Base-by-base conservation (phyloP, 2,888 invertebrate genomes). In the Unio pictorum region DNA sequence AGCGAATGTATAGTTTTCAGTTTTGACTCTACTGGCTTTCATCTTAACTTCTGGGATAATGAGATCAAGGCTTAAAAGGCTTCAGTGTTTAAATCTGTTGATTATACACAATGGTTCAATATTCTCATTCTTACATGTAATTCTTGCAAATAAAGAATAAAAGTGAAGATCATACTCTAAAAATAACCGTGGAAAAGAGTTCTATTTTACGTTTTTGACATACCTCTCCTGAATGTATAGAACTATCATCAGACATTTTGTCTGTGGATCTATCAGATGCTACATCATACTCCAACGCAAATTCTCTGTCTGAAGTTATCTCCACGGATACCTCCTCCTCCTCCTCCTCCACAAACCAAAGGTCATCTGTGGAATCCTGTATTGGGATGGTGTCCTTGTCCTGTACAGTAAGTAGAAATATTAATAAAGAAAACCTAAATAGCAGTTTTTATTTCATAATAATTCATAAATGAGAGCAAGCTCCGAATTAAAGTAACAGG, bases 301-400 rank as follows among this genome's bases (percentile, higher is more conserved):
- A 80, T 18, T 70, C 72, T 23, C 73, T 74, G 63, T 81, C 81
- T 15, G 80, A 73, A 7, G 73, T 73, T 3, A 74, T 67, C 61
- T 73, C 77, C 8, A 75, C 70, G 0, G 74, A 54, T 4, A 79
- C 61, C 3, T 73, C 71, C 17, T 76, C 76, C 17, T 80, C 80
- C 11, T 82, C 80, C 15, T 82, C 83, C 18, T 82, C 80, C 11
- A 84, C 71, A 58, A 82, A 85, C 86, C 86, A 86, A 45, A 80
- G 69, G 61, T 85, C 85, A 72, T 86, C 86, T 15, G 82, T 75
- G 1, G 84, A 84, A 58, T 81, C 81, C 56, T 80, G 74, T 34
- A 81, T 81, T 23, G 76, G 58, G n/a, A 69, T 76, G 0, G 84
- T 85, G 64, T 79, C 81, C 62, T 82, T 79, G 23, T 78, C 81